Evolutionary conservation across 2,888 invertebrate species (phyloP), one percentile per base, ranked within the genome.

Genomic region (Anaspis maculata): DNA sequence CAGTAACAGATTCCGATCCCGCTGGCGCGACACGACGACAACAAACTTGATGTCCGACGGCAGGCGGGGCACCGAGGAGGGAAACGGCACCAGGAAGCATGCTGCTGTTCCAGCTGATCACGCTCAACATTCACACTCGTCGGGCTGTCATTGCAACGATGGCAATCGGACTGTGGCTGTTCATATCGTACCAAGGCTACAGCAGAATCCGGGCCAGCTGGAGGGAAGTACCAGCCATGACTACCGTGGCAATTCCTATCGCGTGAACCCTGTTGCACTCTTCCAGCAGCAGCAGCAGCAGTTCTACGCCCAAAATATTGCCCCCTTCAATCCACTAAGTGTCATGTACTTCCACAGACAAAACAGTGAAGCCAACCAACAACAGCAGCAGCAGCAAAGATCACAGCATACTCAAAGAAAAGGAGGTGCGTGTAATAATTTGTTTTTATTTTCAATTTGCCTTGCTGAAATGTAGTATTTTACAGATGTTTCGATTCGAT

Each of bases 321-420:
- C n/a, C n/a, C n/a, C n/a, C n/a, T n/a, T n/a, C 23, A 15, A 28
- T 25, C 39, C 11, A 16, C 23, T 37, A 37, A 21, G 13, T 26
- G 15, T 16, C 15, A 10, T 21, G 9, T 39, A 23, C 39, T 35
- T 39, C 31, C 39, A 39, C 39, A 39, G 39, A 23, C 39, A 27
- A 13, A 28, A 15, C 31, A 19, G 25, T 21, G 31, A 24, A 15
- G 5, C 4, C 24, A 26, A 27, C 9, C 30, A 24, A 13, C 29
- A 32, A 13, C 24, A 30, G 19, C 27, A 14, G n/a, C 15, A 16
- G n/a, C n/a, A n/a, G 6, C 34, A 34, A 9, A 23, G 10, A 15
- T n/a, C n/a, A 3, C 13, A 4, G 12, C 27, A 13, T 9, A 22
- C 13, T 26, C 11, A 16, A 25, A 27, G 24, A 13, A 9, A 13